Base-by-base conservation (phyloP, 2,888 invertebrate species). In the Osmoderma eremita region DNA sequence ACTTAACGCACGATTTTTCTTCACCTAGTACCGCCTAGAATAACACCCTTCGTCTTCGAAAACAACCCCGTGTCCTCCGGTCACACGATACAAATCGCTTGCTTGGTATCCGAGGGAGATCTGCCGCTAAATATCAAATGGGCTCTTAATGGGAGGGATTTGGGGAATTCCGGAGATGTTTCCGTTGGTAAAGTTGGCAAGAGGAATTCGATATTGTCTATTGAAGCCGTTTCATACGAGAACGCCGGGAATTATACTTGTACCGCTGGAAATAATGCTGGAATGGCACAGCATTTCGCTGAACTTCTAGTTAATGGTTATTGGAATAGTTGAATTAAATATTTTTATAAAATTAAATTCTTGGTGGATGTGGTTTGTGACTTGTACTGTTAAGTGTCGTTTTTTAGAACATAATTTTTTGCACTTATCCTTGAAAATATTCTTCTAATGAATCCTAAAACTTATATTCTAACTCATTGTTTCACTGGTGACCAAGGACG, bases 221-320 rank as follows among this genome's bases (percentile, higher is more conserved):
- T 91, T 71, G 88, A 89, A 75, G 85, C 87, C 4, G 88, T 90
- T 45, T 85, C 86, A 65, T 87, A 88, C 42, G 85, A 84, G 70
- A 91, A 92, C 80, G 88, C 90, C 74, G 93, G 92, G 75, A 89
- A 88, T 75, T 93, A 92, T 80, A 88, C 89, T 69, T 92, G 91
- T 78, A 84, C 84, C 63, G 91, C 88, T 71, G 84, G 84, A 79
- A 89, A 89, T 79, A 81, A 82, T 67, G 88, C 87, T 50, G 89
- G 88, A 65, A 82, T 81, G 65, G 83, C 85, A 49, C 83, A 84
- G 73, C 85, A 87, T 79, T 85, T 87, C 18, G 85, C 87, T 67
- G 79, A 84, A 73, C 83, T 89, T 78, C 83, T 85, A 78, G 85
- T 89, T 71, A 87, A 88, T 80, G 89, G 89, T 87, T 83, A 82